phyloP scores from a whole-genome alignment of 2,113 vertebrate genomes.

The Pyrgilauda ruficollis region DNA sequence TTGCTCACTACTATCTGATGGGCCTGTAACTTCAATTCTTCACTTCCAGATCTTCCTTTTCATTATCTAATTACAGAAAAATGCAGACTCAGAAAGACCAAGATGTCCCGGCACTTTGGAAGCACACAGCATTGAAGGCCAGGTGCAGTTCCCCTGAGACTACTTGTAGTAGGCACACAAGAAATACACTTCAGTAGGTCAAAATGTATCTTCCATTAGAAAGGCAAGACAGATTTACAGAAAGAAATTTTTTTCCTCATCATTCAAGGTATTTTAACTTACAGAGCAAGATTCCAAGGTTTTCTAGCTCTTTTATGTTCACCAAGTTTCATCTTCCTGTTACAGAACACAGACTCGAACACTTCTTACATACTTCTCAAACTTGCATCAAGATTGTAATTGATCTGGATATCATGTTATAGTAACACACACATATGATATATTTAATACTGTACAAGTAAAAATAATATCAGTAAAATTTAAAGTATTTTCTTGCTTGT shows the following conservation, averaged over 20 bases:
- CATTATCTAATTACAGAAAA: background rate
- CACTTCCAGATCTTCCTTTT: background rate
- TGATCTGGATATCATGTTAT: background rate
- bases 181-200: background rate
- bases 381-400: background rate
- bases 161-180: background rate
- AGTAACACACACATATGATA: background rate
- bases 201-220: background rate
- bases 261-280: background rate
- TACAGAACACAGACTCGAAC: background rate
- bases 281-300: background rate
- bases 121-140: background rate
- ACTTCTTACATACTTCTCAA: background rate
- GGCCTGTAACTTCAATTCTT: background rate
- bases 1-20: background rate
- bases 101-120: background rate
- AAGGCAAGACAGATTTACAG: background rate
- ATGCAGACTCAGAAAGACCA: background rate
- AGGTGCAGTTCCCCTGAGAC: background rate
- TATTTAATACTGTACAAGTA: background rate
- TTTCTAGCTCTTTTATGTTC: background rate
- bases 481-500: background rate
- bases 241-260: background rate
- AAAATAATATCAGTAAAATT: background rate
- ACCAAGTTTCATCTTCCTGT: background rate